Evolutionary conservation across 2,888 invertebrate species (phyloP), one percentile per base, ranked within the genome.

Genomic region (Nomada fucata): DNA sequence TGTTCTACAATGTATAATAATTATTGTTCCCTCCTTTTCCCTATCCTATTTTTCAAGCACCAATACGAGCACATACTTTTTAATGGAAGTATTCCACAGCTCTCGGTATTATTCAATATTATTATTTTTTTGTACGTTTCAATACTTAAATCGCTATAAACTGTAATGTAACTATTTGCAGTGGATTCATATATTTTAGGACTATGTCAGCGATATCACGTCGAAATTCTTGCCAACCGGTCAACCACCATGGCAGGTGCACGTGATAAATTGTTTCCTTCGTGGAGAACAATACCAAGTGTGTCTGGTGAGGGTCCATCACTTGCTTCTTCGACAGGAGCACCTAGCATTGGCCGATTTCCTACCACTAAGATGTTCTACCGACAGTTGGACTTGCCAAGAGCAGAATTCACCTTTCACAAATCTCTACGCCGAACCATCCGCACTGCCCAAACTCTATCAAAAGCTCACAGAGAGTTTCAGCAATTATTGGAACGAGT

Each of bases 241-340:
- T 72, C 94, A 96, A 76, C 96, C 97, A 0, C 97, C 97, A 18
- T 97, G 97, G 97, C 97, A 97, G 91, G 95, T 97, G 72, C 95
- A 96, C 55, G 95, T 97, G 1, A 96, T 97, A 88, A 91, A 88
- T 64, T 89, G 88, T 59, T 82, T 85, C 18, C 67, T 89, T 0
- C 83, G 77, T 4, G 92, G 91, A 0, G 95, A 95, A 70, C 95
- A 95, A 53, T 94, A 87, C 18, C 94, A 94, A 83, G 92, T 94
- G 86, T 97, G 96, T 52, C 92, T 97, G 44, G 94, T 97, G 9
- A 95, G 97, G 75, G 95, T 97, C 0, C 97, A 97, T 90, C 97
- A 97, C 89, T 93, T 97, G 44, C 94, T 97, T 2, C 94, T 97
- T 5, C 96, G 96, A 15, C 97, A 97, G 79, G 96, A 96, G 73